A percentile compares a stretch with the other conserved stretches of the same genome.
phyloP scores from a whole-genome alignment of 2,113 vertebrate species.

The Amblyopsis rosae region DNA sequence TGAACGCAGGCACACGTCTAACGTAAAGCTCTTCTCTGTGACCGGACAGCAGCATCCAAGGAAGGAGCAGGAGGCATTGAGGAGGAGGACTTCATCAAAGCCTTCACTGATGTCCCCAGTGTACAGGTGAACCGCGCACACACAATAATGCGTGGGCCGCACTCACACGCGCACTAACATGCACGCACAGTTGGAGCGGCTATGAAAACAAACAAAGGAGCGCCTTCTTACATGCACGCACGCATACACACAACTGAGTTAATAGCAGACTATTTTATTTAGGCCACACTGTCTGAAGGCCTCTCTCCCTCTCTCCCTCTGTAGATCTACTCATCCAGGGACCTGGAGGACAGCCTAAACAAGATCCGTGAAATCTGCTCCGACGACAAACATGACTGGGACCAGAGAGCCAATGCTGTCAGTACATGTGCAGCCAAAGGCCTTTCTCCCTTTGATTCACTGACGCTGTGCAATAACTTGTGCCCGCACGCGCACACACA shows the following conservation, averaged over 20 bases:
- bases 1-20: not conserved
- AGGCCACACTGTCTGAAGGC: not conserved
- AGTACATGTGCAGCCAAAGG: conserved; percentile 31
- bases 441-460: not conserved
- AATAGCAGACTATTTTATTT: conserved; percentile 4
- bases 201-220: too few species aligned
- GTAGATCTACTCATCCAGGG: conserved; percentile 93
- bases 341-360: conserved; percentile 97
- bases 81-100: conserved; percentile 94
- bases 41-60: conserved; percentile 80
- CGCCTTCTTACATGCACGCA: not conserved
- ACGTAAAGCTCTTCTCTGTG: conserved; percentile 1
- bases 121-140: conserved; percentile 81
- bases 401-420: conserved; percentile 91
- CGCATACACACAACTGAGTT: not conserved
- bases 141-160: not conserved
- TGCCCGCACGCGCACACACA: not conserved
- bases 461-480: not conserved
- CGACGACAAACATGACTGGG: conserved; percentile 98
- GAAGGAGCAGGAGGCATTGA: conserved; percentile 89
- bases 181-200: too few species aligned
- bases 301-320: not conserved
- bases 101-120: conserved; percentile 92
- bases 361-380: conserved; percentile 98
- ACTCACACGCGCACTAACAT: too few species aligned